Conservation (phyloP, 2,888 invertebrate species). For the Caenorhabditis macrosperma region DNA sequence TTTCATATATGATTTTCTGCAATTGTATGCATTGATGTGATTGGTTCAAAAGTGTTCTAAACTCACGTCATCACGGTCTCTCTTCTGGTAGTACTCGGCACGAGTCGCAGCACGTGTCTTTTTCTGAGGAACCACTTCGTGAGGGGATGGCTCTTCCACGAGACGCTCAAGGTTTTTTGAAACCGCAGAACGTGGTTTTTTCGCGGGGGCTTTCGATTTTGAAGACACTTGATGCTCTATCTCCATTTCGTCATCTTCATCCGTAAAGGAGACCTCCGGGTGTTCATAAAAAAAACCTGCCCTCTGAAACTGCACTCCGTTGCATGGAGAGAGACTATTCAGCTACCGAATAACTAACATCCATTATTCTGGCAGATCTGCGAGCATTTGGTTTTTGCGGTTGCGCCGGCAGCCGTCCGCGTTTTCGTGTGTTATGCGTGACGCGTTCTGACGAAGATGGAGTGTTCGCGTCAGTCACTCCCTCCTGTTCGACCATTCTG, state of each 20-base stretch:
- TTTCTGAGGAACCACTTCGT: neutral
- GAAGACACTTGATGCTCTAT: neutral
- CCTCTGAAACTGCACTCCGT: neutral
- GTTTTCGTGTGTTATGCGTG: neutral
- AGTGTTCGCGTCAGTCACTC: too few relatives aligned
- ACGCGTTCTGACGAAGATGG: neutral
- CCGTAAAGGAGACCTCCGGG: neutral
- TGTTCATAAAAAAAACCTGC: neutral
- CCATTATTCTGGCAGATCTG: neutral
- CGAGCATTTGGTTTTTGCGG: neutral
- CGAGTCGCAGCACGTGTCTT: neutral
- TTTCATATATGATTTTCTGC: constrained; percentile 21
- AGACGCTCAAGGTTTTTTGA: neutral
- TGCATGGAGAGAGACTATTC: neutral
- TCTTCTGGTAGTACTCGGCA: neutral
- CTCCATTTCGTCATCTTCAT: neutral
- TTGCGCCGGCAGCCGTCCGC: neutral
- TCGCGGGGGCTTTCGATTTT: neutral
- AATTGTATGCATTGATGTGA: constrained; percentile 1
- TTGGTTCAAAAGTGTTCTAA: neutral
- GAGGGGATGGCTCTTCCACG: neutral
- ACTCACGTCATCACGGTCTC: neutral
- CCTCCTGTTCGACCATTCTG: neutral
- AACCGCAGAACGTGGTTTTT: neutral
- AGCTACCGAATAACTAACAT: neutral